Evolutionary conservation across 2,797 vertebrate species (phyloP).

Genomic region (Tachyglossus aculeatus): DNA sequence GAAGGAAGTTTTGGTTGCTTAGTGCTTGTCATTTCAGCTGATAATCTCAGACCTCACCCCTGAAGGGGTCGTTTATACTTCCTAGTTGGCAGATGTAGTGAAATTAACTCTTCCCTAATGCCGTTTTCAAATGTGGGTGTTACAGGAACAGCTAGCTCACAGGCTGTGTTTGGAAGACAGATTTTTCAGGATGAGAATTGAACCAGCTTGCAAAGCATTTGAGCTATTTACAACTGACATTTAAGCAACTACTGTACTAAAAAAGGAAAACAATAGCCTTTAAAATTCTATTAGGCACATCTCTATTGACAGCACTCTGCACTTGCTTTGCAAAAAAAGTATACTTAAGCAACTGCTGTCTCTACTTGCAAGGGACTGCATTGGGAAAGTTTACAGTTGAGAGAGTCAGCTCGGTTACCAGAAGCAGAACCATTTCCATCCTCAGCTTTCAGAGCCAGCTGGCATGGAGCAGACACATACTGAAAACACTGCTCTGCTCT

Average conservation of each 20-base stretch:
- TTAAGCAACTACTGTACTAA: slow-evolving; percentile 45
- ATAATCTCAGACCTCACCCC: no score
- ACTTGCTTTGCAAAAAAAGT: neutral
- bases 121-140: slow-evolving; percentile 39
- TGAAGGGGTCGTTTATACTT: no score
- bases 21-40: no score
- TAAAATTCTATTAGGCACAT: slow-evolving; percentile 10
- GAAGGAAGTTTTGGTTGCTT: no score
- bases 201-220: slow-evolving; percentile 48
- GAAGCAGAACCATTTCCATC: slow-evolving; percentile 15
- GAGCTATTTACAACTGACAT: slow-evolving; percentile 57
- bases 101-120: slow-evolving; percentile 19
- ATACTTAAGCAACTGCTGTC: neutral
- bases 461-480: neutral
- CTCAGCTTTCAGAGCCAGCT: neutral
- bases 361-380: neutral
- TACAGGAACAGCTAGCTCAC: slow-evolving; percentile 33
- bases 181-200: slow-evolving; percentile 37
- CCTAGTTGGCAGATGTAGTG: neutral
- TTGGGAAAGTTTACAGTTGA: slow-evolving; percentile 5
- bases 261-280: slow-evolving; percentile 46
- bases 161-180: slow-evolving; percentile 50
- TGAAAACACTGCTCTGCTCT: neutral
- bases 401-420: slow-evolving; percentile 34
- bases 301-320: neutral